Evolutionary conservation across 2,113 vertebrate genomes (phyloP).

Genomic region (Spizaetus ornatus): DNA sequence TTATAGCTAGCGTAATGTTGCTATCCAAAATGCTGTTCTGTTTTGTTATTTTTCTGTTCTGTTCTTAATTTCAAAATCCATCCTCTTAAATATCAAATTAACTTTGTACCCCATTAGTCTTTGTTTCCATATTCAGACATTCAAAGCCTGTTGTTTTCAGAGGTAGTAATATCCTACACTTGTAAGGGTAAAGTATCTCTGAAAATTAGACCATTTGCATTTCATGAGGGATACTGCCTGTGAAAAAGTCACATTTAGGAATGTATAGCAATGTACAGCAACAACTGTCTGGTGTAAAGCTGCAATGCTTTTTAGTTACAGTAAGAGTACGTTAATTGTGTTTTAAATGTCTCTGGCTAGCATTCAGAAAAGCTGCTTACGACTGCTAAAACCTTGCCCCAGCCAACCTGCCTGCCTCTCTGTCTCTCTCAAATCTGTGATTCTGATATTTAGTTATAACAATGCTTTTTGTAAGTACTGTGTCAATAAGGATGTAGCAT

Average conservation of each 20-base stretch:
- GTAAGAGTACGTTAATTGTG: background rate
- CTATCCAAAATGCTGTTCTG: background rate
- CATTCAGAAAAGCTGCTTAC: background rate
- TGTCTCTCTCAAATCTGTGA: background rate
- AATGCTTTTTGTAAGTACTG: background rate
- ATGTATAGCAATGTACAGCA: background rate
- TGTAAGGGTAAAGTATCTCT: background rate
- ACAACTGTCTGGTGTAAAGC: background rate
- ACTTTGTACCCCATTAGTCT: background rate
- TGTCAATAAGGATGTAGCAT: background rate
- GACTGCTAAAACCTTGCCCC: background rate
- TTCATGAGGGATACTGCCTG: background rate
- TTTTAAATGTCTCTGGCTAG: background rate
- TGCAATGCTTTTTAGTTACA: background rate
- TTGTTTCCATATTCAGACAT: background rate
- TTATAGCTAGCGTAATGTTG: background rate
- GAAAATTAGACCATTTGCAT: background rate
- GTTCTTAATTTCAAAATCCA: background rate
- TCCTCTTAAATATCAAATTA: background rate
- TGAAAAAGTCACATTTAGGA: background rate
- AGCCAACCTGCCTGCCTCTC: rapidly evolving
- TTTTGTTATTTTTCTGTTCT: background rate
- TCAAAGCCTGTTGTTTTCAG: background rate
- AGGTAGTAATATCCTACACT: background rate
- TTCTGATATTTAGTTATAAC: background rate